Base-by-base conservation (phyloP, 2,888 invertebrate genomes). In the Erannis defoliaria region DNA sequence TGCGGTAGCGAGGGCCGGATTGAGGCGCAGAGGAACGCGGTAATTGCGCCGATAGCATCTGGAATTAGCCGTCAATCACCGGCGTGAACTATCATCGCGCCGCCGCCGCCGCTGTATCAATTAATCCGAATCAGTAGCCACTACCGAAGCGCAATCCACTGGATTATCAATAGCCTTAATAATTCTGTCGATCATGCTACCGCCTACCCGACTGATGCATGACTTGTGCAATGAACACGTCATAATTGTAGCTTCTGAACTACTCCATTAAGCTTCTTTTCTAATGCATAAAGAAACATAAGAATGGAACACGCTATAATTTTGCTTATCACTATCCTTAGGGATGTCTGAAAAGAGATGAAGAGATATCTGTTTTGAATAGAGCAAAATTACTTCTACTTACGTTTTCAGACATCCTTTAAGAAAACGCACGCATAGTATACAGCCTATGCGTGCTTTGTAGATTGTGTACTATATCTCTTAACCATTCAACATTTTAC, bases 41-140 rank as follows among this genome's bases (percentile, higher is more conserved):
- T 88, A 89, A 90, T 89, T 87, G 90, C 85, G 69, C 76, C 80
- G 92, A 92, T 91, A 92, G 84, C 87, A 91, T 91, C 90, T 89
- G 80, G 82, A 85, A 88, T 88, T 82, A 88, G 84, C 87, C 89
- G 89, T 91, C 92, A 90, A 90, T 92, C 92, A 86, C 83, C 78
- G 70, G 71, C 76, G 78, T 76, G 81, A 85, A 86, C 89, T 87
- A 88, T 89, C 90, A 89, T 87, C 87, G 82, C 73, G 74, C 42
- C 42, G 79, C 75, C 69, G 65, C 61, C 77, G 81, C 77, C 75
- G 80, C 82, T 79, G 76, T 87, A 90, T 91, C 90, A 92, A 92
- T 93, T 92, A 91, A 87, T 85, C 82, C 82, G 83, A 88, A 91
- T 89, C 90, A 85, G 92, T 90, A 91, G 90, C 90, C 72, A 74